These are phyloP conservation scores for Drosophila neutralis DNA, from an alignment of 2,888 invertebrate genomes.

Conservation along the genomic window DNA sequence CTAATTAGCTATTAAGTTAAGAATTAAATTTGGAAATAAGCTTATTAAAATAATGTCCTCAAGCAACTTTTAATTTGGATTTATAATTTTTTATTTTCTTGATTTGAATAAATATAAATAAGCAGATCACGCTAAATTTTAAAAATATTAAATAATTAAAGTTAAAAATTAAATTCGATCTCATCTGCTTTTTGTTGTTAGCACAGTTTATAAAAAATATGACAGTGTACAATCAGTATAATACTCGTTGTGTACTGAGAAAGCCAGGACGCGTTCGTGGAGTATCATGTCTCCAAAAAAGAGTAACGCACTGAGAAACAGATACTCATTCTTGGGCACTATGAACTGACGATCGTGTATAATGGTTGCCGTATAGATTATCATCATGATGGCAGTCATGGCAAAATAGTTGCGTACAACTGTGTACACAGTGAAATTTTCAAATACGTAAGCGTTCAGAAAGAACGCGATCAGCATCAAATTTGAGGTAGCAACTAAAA, in stretches of 20 bases:
- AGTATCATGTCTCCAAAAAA: constrained; percentile 65
- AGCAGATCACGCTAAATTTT: not conserved
- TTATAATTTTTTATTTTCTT: not conserved
- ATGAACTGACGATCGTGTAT: constrained; percentile 68
- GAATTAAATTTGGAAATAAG: not conserved
- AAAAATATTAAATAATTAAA: not conserved
- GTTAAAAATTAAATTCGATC: not conserved
- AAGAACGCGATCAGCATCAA: constrained; percentile 58
- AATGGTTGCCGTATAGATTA: constrained; percentile 68
- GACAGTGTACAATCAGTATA: not conserved
- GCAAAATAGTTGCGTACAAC: constrained; percentile 61
- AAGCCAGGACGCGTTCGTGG: constrained; percentile 55
- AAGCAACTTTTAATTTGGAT: not conserved
- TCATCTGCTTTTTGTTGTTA: not conserved
- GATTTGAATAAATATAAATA: no score
- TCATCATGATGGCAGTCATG: constrained; percentile 51
- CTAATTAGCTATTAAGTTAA: not conserved
- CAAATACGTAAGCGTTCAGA: constrained; percentile 42
- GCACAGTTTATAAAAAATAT: not conserved
- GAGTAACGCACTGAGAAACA: constrained; percentile 60
- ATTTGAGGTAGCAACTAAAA: constrained; percentile 54
- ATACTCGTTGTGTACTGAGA: constrained; percentile 7
- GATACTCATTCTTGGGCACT: constrained; percentile 61
- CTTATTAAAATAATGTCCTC: not conserved
- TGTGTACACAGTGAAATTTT: not conserved